phyloP scores from a whole-genome alignment of 2,888 invertebrate species.

The Stenichneumon culpator region DNA sequence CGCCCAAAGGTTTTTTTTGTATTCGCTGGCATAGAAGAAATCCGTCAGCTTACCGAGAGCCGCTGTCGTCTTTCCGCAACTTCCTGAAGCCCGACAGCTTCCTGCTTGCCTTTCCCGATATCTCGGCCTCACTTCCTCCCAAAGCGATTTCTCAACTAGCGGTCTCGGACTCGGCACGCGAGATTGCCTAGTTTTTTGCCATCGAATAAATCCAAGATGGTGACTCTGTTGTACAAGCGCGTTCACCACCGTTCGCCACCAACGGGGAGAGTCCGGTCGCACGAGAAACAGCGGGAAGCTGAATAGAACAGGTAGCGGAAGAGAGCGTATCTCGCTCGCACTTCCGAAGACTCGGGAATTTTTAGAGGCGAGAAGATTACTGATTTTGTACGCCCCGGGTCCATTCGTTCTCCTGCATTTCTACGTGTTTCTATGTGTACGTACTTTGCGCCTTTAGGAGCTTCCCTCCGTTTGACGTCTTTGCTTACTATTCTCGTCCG shows the following conservation, averaged over 20 bases:
- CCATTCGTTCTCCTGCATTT: constrained; percentile 73
- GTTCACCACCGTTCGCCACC: constrained; percentile 33
- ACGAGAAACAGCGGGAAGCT: constrained; percentile 47
- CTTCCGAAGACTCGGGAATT: constrained; percentile 59
- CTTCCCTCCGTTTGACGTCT: constrained; percentile 9
- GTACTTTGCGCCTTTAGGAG: constrained; percentile 5
- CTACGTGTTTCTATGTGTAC: background rate
- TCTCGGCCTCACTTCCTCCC: constrained; percentile 39
- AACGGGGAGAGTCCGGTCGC: constrained; percentile 43
- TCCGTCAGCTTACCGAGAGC: background rate
- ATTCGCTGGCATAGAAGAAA: background rate
- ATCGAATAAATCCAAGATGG: constrained; percentile 41
- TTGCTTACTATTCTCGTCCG: background rate
- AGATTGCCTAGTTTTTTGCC: constrained; percentile 55
- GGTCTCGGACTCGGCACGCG: constrained; percentile 60
- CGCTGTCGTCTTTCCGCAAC: constrained; percentile 66
- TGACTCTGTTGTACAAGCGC: background rate
- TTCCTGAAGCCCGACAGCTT: constrained; percentile 68
- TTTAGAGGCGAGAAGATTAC: constrained; percentile 73
- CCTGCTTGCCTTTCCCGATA: constrained; percentile 65
- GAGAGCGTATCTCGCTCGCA: constrained; percentile 25
- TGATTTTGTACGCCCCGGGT: constrained; percentile 78
- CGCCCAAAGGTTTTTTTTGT: background rate
- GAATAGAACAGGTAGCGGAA: constrained; percentile 45
- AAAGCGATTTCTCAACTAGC: constrained; percentile 16